Conservation (phyloP, 2,113 vertebrate genomes). For the Calonectris borealis region DNA sequence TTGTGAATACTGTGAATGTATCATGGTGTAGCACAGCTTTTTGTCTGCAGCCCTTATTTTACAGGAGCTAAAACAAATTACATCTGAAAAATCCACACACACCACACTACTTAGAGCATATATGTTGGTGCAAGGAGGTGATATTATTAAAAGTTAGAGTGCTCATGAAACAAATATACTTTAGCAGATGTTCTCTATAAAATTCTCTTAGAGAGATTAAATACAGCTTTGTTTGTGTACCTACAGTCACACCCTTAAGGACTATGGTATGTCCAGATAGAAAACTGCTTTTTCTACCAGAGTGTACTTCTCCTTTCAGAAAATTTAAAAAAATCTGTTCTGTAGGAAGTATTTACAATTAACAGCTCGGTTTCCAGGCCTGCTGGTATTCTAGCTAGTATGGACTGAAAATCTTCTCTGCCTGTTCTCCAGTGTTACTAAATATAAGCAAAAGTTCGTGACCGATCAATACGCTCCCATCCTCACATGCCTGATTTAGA, state of each 20-base stretch:
- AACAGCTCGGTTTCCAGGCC: not conserved
- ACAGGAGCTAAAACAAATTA: not conserved
- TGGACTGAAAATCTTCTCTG: not conserved
- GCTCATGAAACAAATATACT: not conserved
- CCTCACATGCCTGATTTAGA: not conserved
- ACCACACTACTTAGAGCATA: not conserved
- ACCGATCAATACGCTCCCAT: not conserved
- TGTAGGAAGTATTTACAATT: not conserved
- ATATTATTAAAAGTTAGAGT: not conserved
- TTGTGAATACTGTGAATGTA: not conserved
- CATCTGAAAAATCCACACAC: not conserved
- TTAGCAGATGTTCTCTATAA: constrained; percentile 8
- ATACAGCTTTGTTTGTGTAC: constrained; percentile 13
- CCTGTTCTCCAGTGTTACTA: not conserved
- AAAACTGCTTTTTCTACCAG: not conserved
- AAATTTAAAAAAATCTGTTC: not conserved
- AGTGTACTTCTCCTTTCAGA: constrained; percentile 1
- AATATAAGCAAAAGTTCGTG: not conserved
- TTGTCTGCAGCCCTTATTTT: constrained; percentile 16
- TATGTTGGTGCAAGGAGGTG: not conserved
- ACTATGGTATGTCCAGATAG: not conserved
- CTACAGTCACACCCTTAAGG: constrained; percentile 12
- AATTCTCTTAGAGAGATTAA: not conserved
- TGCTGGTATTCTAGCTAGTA: not conserved
- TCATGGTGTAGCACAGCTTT: not conserved